phyloP scores from a whole-genome alignment of 2,113 vertebrate genomes.

The Typhlomys cinereus region DNA sequence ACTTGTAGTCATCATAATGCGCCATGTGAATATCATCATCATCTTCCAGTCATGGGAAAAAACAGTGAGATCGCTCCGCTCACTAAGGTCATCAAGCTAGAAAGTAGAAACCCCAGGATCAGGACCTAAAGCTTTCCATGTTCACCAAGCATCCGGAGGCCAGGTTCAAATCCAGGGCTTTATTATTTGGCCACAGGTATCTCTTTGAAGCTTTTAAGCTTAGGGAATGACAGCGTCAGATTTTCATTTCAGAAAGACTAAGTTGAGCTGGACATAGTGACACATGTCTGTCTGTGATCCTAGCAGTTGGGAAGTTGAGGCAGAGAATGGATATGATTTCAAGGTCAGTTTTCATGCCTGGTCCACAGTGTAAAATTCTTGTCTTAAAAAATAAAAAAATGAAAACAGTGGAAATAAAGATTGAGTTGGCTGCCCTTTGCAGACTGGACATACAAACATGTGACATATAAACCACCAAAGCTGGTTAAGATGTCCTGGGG shows the following conservation, averaged over 20 bases:
- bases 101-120: not conserved
- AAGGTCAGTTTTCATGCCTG: not conserved
- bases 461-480: not conserved
- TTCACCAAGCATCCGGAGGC: not conserved
- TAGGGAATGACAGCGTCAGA: not conserved
- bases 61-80: not conserved
- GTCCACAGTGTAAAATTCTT: not conserved
- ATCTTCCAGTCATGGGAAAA: not conserved
- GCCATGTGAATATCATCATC: not conserved
- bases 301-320: not conserved
- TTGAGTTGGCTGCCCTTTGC: not conserved
- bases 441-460: not conserved
- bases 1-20: not conserved
- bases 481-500: not conserved
- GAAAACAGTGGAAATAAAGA: not conserved
- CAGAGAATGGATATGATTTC: not conserved
- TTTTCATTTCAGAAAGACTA: conserved; percentile 11
- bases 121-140: not conserved
- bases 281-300: not conserved
- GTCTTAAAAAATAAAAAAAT: no score
- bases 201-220: not conserved
- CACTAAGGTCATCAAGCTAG: not conserved
- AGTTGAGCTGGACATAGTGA: not conserved
- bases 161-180: not conserved
- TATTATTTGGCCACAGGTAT: not conserved